phyloP scores from a whole-genome alignment of 2,113 vertebrate genomes.

The Mormoops blainvillei region DNA sequence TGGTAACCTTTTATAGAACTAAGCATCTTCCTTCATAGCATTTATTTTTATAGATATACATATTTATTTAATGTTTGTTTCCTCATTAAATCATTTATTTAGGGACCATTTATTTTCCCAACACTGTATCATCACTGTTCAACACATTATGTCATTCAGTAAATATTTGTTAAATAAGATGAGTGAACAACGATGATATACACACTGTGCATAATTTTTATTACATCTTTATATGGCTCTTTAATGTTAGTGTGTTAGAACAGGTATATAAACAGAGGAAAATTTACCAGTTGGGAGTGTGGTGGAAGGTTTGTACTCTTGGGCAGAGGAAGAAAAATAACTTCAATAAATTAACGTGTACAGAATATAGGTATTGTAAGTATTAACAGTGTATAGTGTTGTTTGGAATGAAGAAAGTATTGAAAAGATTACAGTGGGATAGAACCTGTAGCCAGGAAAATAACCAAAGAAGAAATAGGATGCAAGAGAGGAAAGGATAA shows the following conservation, averaged over 20 bases:
- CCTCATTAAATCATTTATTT: not conserved
- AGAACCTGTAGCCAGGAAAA: not conserved
- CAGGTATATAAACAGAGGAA: not conserved
- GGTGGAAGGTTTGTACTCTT: not conserved
- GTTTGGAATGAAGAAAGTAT: not conserved
- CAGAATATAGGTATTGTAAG: not conserved
- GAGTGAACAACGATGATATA: not conserved
- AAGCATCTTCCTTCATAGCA: not conserved
- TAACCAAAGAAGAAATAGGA: conserved; percentile 32
- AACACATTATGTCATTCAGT: not conserved
- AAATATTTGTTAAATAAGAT: conserved; percentile 17
- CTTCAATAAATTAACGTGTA: not conserved
- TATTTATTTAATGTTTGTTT: conserved; percentile 11
- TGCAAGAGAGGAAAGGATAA: not conserved
- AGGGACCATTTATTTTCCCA: conserved; percentile 20
- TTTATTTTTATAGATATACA: not conserved
- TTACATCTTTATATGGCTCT: not conserved
- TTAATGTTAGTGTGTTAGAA: not conserved
- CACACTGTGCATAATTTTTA: not conserved
- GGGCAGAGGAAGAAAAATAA: not conserved
- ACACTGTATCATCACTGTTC: not conserved
- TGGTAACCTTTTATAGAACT: not conserved
- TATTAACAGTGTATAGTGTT: not conserved
- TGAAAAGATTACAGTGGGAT: not conserved
- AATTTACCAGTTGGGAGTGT: not conserved